Evolutionary conservation across 2,797 vertebrate species (phyloP), one percentile per base, ranked within the genome.

Genomic region (Bradypus variegatus): DNA sequence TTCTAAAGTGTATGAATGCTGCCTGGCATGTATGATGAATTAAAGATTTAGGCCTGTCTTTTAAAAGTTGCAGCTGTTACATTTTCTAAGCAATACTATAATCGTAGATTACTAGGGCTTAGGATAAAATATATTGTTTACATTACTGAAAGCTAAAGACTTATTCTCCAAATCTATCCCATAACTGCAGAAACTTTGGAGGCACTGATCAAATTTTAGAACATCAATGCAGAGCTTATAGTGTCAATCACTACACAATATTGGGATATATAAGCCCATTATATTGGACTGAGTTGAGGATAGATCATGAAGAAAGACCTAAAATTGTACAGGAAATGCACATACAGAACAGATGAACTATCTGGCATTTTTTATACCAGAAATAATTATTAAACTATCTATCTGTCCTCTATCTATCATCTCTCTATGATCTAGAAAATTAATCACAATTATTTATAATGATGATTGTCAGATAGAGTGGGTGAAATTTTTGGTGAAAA

Each of bases 11-110:
- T 92, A 55, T 85, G 38, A 92, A 92, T 86, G 91, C 31, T 53
- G 45, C 18, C 21, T 89, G 64, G 33, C 64, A 92, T 82, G 70
- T 93, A 93, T 79, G 91, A 87, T 5, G 38, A 90, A 19, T 80
- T 94, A 86, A 95, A 92, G 25, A 83, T 84, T 92, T 89, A 82
- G 78, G 15, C 1, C 38, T 85, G 33, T 79, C 11, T 91, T 87
- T 91, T 25, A 5, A 85, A 91, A 93, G 41, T 85, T 89, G 53
- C 72, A 89, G 70, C 45, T 89, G 65, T 91, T 90, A 58, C 78
- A 91, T 81, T 94, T 92, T 90, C n/a, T 62, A 91, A 88, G 77
- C 41, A 89, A n/a, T 72, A 87, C 90, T 92, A 50, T 76, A 92
- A 91, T 75, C 31, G 31, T 94, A 81, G 5, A 45, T 82, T 41